phyloP scores from a whole-genome alignment of 2,888 invertebrate species.

The Athalia rosae region DNA sequence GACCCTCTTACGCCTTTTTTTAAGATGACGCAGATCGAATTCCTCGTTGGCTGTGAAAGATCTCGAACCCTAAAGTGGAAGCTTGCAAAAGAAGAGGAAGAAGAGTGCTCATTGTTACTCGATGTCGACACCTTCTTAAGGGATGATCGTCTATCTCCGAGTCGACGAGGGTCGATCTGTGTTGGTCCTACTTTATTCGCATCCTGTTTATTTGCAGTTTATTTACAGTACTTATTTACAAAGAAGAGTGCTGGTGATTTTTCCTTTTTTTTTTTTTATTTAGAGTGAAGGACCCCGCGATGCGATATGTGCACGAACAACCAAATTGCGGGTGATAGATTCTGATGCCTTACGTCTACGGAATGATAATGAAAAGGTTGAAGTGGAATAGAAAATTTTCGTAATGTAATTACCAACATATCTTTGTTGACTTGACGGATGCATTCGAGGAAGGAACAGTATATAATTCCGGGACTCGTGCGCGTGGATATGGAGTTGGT shows the following conservation, averaged over 20 bases:
- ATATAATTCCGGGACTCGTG: slow-evolving; percentile 59
- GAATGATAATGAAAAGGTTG: not conserved
- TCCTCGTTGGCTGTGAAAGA: not conserved
- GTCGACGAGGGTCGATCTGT: slow-evolving; percentile 34
- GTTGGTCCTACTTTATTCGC: slow-evolving; percentile 28
- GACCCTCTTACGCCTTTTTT: slow-evolving; percentile 36
- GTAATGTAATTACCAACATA: slow-evolving; percentile 59
- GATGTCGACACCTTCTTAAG: slow-evolving; percentile 3
- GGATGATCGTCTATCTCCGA: not conserved
- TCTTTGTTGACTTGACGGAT: slow-evolving; percentile 69
- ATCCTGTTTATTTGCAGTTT: slow-evolving; percentile 42
- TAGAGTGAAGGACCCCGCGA: not conserved
- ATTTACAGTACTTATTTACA: slow-evolving; percentile 35
- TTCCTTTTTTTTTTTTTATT: no score
- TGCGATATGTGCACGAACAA: not conserved
- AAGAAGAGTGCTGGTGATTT: no score
- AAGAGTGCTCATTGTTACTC: slow-evolving; percentile 15
- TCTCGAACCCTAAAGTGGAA: slow-evolving; percentile 39
- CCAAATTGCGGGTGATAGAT: not conserved
- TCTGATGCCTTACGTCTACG: not conserved
- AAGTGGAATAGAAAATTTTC: not conserved
- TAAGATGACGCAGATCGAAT: slow-evolving; percentile 24
- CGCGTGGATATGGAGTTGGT: slow-evolving; percentile 55
- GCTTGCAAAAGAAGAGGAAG: slow-evolving; percentile 25
- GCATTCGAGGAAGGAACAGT: slow-evolving; percentile 68